Percentiles rank a stretch among this genome's conserved stretches.
Conservation (phyloP, 2,888 invertebrate genomes). For the Acronicta alni region DNA sequence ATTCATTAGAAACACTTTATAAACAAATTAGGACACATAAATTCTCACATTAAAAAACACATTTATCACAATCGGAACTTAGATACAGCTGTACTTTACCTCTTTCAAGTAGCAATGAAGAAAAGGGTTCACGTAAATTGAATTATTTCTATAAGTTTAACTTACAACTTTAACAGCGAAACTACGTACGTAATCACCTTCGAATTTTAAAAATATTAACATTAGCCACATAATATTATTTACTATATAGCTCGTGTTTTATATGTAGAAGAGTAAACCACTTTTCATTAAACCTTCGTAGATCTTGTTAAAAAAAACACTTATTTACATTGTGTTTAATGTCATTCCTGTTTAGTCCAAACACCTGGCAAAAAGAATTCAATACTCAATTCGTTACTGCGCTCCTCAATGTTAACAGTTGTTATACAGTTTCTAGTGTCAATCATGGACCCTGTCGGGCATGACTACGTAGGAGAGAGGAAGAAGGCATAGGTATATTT, state of each 20-base stretch:
- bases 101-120: constrained; percentile 21
- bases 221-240: background rate
- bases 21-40: constrained; percentile 42
- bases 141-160: constrained; percentile 1
- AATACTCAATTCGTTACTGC: too few species aligned
- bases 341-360: too few species aligned
- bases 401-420: too few species aligned
- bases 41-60: constrained; percentile 31
- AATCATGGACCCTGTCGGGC: too few species aligned
- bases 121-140: constrained; percentile 9
- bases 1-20: constrained; percentile 33
- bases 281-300: too few species aligned
- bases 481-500: too few species aligned
- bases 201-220: too few species aligned
- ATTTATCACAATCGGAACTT: constrained; percentile 54
- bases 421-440: too few species aligned
- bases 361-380: too few species aligned
- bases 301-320: background rate
- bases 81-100: constrained; percentile 44
- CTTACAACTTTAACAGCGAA: constrained; percentile 3
- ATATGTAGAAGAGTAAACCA: background rate
- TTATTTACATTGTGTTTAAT: background rate
- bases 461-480: too few species aligned
- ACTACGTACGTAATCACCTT: background rate
- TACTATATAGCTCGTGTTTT: background rate